Evolutionary conservation across 1,140 invertebrate species (phyloP), one percentile per base, ranked within the genome.

Genomic region (Metopolophium dirhodum): DNA sequence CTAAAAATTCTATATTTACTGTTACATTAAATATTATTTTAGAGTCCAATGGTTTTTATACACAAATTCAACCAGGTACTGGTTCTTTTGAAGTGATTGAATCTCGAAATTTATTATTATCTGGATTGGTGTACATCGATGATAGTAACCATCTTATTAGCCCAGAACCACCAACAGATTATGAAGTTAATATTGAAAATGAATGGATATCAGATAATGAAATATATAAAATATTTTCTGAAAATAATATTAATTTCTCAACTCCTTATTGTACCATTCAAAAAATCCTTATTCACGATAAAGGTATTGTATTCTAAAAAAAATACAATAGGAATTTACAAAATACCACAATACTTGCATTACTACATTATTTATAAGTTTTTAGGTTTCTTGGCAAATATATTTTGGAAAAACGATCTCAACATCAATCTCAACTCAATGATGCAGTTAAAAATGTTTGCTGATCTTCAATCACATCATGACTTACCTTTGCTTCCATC

Each of bases 391-490:
- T 4, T 93, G 14, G 82, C 91, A 30, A 86, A 45, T 41, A 54
- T 93, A 54, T 30, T 85, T 26, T 93, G 91, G 91, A 85, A 82
- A 57, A 51, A 93, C 37, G 77, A 93, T 93, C 49, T 93, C 22
- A 93, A 93, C 49, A 22, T 93, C 9, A 57, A 93, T 61, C 49
- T 93, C 4, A 93, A 93, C 23, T 41, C 91, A 51, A 86, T 93
- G 91, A 93, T 93, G 91, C 91, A 93, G 22, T 54, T 93, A 41
- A 93, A 93, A 85, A 93, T 93, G 91, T 93, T 93, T 93, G 30
- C 77, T 57, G 91, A 93, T 54, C 11, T 85, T 41, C 49, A 85
- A 54, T 85, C 68, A 57, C 26, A 45, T 18, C n/a, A 51, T 54
- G 77, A 37, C 9, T 45, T 30, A n/a, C 82, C 91, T 41, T 93